Conservation (phyloP, 2,888 invertebrate species). For the Rotaria magnacalcarata region DNA sequence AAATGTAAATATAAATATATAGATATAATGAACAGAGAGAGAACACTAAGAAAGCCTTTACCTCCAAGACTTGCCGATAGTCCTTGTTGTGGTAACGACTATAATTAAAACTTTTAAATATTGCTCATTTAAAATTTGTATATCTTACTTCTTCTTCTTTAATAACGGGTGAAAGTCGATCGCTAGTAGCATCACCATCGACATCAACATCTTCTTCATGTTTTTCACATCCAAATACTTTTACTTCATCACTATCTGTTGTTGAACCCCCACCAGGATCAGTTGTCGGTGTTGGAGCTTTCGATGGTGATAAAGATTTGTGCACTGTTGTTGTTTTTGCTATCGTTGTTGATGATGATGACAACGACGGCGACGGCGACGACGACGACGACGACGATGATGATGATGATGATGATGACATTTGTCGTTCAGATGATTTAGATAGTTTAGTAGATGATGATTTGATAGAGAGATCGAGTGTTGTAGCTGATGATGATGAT, state of each 20-base stretch:
- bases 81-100: not conserved
- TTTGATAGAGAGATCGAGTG: constrained; percentile 5
- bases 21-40: not conserved
- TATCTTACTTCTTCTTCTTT: constrained; percentile 21
- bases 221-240: constrained; percentile 32
- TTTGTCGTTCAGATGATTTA: no score
- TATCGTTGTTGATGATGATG: not conserved
- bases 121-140: not conserved
- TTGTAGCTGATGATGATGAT: not conserved
- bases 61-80: not conserved
- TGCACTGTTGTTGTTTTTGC: not conserved
- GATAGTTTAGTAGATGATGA: not conserved
- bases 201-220: constrained; percentile 31
- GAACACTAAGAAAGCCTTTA: not conserved
- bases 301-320: not conserved
- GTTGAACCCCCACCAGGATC: not conserved
- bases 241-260: constrained; percentile 6
- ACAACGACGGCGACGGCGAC: no score
- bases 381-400: no score
- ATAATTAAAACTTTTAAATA: not conserved
- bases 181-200: not conserved
- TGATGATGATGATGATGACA: no score
- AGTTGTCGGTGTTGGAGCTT: not conserved
- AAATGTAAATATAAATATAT: no score
- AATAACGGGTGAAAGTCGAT: constrained; percentile 35